These are phyloP conservation scores for Halictus ligatus DNA, from an alignment of 2,888 invertebrate species.

Conservation along the genomic window DNA sequence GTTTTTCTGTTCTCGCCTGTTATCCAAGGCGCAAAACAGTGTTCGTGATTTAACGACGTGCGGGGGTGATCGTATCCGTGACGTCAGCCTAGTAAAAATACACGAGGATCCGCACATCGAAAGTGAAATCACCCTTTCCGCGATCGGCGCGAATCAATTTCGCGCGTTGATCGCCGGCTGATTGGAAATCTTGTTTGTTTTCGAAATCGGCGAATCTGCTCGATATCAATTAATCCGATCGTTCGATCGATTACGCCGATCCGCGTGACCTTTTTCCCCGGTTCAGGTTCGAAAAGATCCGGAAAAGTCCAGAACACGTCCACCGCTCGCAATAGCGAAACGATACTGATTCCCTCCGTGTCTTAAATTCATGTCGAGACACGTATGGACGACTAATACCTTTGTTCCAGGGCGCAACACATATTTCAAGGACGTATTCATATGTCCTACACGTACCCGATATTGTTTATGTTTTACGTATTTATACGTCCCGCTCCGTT, in stretches of 20 bases:
- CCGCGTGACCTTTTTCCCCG: not conserved
- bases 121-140: not conserved
- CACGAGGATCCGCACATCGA: not conserved
- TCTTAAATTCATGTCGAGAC: too few species aligned
- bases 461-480: too few species aligned
- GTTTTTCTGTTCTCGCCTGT: not conserved
- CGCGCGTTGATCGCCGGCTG: not conserved
- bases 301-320: too few species aligned
- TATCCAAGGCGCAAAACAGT: constrained; percentile 12
- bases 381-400: too few species aligned
- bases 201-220: not conserved
- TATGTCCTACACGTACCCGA: too few species aligned
- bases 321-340: too few species aligned
- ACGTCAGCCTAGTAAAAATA: constrained; percentile 30
- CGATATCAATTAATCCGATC: not conserved
- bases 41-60: constrained; percentile 23
- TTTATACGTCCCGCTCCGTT: too few species aligned
- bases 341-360: too few species aligned
- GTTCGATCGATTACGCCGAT: not conserved
- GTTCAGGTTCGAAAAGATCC: not conserved
- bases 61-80: constrained; percentile 12
- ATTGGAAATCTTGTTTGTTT: not conserved
- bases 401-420: too few species aligned
- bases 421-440: too few species aligned
- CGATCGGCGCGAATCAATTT: not conserved